Conservation (phyloP, 2,888 invertebrate genomes). For the Zygaena filipendulae region DNA sequence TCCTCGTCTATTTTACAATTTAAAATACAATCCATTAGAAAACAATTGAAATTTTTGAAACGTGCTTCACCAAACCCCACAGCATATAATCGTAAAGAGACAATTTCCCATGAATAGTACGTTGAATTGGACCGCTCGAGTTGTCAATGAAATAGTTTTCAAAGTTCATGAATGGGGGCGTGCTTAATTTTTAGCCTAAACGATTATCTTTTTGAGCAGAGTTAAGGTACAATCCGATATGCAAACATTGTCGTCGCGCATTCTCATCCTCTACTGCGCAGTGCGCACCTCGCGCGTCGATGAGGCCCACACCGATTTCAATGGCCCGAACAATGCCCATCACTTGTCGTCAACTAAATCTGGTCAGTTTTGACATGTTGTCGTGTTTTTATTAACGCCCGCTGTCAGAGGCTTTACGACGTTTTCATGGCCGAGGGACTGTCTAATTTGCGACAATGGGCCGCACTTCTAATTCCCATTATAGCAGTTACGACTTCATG, state of each 20-base stretch:
- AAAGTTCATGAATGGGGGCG: slow-evolving; percentile 43
- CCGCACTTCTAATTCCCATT: slow-evolving; percentile 59
- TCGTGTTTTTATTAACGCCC: slow-evolving; percentile 65
- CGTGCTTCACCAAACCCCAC: too few species aligned
- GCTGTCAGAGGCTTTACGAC: slow-evolving; percentile 43
- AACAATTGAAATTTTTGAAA: too few species aligned
- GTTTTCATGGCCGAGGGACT: slow-evolving; percentile 49
- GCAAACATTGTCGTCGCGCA: slow-evolving; percentile 48
- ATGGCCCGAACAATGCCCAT: slow-evolving; percentile 47
- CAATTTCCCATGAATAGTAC: too few species aligned
- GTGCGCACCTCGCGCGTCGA: slow-evolving; percentile 49
- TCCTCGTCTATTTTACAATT: too few species aligned
- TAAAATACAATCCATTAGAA: too few species aligned
- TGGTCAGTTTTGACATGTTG: slow-evolving; percentile 65
- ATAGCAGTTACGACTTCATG: slow-evolving; percentile 44
- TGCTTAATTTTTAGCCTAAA: slow-evolving; percentile 38
- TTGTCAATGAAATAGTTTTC: slow-evolving; percentile 19
- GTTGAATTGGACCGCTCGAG: too few species aligned
- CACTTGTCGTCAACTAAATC: slow-evolving; percentile 61
- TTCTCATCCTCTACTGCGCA: slow-evolving; percentile 27
- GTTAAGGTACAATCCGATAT: slow-evolving; percentile 47
- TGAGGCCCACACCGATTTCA: slow-evolving; percentile 59
- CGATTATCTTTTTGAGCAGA: slow-evolving; percentile 51
- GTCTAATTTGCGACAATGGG: slow-evolving; percentile 60
- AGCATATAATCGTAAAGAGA: too few species aligned